A percentile compares a stretch with the other conserved stretches of the same genome.
These are phyloP conservation scores for Aphrocallistes beatrix DNA, from an alignment of 37 sponge, comb jelly and placozoan species.

Conservation along the genomic window DNA sequence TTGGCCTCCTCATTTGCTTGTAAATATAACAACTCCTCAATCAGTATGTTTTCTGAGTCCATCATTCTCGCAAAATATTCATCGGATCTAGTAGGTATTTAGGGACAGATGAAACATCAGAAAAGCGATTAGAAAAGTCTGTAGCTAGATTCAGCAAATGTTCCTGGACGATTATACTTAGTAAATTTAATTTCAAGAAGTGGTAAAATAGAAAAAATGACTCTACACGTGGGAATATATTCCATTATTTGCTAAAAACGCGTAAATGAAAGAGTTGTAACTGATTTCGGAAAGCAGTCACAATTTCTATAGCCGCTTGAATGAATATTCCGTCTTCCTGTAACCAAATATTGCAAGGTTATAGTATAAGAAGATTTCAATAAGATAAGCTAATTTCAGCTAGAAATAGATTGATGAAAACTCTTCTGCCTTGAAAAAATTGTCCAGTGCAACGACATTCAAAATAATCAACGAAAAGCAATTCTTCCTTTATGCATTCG, in stretches of 20 bases:
- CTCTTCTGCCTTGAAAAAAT: slow-evolving; percentile 3
- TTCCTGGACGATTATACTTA: background rate
- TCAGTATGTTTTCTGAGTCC: background rate
- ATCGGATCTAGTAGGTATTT: slow-evolving; percentile 10
- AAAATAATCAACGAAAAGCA: background rate
- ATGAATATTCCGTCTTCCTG: slow-evolving; percentile 9
- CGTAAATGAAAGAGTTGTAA: background rate
- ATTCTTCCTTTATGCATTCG: background rate
- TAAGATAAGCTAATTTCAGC: slow-evolving; percentile 5
- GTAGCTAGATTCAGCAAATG: slow-evolving; percentile 13
- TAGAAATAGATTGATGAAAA: slow-evolving; percentile 2
- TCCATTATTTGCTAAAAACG: background rate
- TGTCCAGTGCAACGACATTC: background rate
- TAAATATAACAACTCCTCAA: slow-evolving; percentile 1
- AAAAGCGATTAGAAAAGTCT: slow-evolving; percentile 8
- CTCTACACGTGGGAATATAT: slow-evolving; percentile 14
- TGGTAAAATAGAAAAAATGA: background rate
- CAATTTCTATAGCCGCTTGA: slow-evolving; percentile 5
- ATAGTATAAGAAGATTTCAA: background rate
- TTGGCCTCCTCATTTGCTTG: slow-evolving; percentile 14
- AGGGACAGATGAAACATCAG: slow-evolving; percentile 7
- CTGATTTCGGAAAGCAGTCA: background rate
- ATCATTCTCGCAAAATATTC: background rate
- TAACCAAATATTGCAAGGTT: background rate
- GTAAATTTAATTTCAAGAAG: slow-evolving; percentile 9